Evolutionary conservation across 2,888 invertebrate species (phyloP).

Genomic region (Eupelmus urozonus): DNA sequence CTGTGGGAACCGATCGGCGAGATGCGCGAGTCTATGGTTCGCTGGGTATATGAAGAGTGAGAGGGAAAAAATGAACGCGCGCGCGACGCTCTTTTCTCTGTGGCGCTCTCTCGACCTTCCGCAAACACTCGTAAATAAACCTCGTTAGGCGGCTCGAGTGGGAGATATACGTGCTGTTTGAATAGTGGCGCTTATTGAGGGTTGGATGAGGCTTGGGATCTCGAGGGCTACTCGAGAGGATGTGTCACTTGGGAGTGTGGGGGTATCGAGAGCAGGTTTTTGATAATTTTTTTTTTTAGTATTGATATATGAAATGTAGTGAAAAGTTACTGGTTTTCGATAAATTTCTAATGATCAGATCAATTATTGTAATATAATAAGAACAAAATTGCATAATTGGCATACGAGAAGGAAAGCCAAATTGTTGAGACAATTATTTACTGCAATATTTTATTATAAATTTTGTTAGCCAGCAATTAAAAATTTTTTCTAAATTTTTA

Average conservation of each 20-base stretch:
- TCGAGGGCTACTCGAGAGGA: background rate
- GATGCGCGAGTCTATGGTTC: no score
- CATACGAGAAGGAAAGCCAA: no score
- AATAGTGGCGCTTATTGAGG: slow-evolving; percentile 13
- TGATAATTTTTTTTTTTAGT: no score
- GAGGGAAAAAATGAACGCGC: background rate
- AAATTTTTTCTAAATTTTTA: no score
- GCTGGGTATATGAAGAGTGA: background rate
- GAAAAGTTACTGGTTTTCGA: no score
- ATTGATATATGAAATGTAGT: no score
- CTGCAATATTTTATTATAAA: no score
- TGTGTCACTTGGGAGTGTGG: background rate
- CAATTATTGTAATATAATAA: no score
- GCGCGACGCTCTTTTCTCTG: slow-evolving; percentile 58
- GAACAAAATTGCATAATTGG: no score
- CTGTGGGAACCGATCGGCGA: slow-evolving; percentile 74
- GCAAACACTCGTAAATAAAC: slow-evolving; percentile 66
- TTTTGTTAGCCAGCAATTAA: no score
- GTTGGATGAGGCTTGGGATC: background rate
- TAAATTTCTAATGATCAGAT: no score
- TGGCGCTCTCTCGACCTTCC: slow-evolving; percentile 65
- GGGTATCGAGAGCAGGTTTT: slow-evolving; percentile 1
- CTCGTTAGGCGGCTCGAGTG: slow-evolving; percentile 15
- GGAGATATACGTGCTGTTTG: slow-evolving; percentile 37
- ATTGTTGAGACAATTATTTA: no score